Conservation (phyloP, 1,140 invertebrate species). For the Epicauta chinensis region DNA sequence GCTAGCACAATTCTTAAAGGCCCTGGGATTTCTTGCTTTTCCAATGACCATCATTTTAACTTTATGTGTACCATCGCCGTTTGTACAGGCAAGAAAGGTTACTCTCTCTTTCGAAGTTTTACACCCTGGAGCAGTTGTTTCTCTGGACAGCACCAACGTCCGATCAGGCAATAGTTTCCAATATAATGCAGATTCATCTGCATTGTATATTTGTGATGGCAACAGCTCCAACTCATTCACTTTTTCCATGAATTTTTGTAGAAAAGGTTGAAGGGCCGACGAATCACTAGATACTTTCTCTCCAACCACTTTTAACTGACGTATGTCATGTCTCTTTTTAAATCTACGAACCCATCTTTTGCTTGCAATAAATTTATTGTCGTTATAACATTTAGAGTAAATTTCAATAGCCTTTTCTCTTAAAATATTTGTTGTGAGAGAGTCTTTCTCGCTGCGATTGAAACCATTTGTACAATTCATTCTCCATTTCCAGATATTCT, state of each 20-base stretch:
- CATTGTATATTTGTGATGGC: conserved; percentile 26
- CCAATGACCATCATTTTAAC: conserved; percentile 30
- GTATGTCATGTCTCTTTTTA: conserved; percentile 14
- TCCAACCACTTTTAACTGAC: conserved; percentile 7
- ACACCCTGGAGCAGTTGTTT: conserved; percentile 19
- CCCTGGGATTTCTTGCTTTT: conserved; percentile 30
- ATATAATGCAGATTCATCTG: conserved; percentile 8
- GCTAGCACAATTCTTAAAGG: conserved; percentile 23
- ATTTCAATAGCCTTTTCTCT: conserved; percentile 6
- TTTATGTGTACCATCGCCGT: conserved; percentile 27
- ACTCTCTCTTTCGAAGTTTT: conserved; percentile 28
- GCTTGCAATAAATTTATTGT: conserved; percentile 7
- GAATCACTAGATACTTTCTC: conserved; percentile 12
- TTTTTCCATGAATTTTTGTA: conserved; percentile 4
- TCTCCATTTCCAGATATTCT: conserved; percentile 7
- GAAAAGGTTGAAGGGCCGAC: conserved; percentile 3
- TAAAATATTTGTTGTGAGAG: conserved; percentile 11
- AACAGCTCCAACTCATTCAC: conserved; percentile 3
- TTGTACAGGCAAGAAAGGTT: conserved; percentile 27
- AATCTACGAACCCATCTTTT: conserved; percentile 8
- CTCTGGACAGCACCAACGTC: conserved; percentile 16
- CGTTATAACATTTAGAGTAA: not conserved
- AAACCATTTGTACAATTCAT: not conserved
- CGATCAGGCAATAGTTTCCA: conserved; percentile 25
- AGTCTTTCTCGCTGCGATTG: not conserved